Conservation (phyloP, 1,140 invertebrate species). For the Drosophila pruinosa region DNA sequence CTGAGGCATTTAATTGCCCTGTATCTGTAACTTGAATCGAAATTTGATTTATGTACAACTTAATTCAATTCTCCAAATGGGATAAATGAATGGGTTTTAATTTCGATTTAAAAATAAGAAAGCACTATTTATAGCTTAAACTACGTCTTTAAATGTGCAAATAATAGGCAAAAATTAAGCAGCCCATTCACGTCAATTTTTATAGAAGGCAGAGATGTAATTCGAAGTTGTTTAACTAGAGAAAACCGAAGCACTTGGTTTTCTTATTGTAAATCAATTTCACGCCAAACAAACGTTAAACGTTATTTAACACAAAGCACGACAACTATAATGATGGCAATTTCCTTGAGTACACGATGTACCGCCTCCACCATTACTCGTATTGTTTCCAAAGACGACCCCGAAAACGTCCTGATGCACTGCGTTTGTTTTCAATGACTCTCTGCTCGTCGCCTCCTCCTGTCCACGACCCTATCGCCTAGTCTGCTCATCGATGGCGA, state of each 20-base stretch:
- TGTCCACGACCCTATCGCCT: not conserved
- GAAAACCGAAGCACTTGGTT: constrained; percentile 2
- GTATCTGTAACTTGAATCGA: not conserved
- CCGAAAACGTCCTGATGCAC: constrained; percentile 4
- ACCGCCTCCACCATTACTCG: constrained; percentile 1
- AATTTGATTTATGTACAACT: not conserved
- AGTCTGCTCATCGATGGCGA: constrained; percentile 23
- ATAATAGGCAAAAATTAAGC: not conserved
- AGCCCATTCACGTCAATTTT: not conserved
- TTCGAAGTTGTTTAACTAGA: not conserved
- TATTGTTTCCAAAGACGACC: constrained; percentile 3
- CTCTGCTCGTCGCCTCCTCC: constrained; percentile 29
- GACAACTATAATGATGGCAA: constrained; percentile 78
- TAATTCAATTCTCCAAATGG: not conserved
- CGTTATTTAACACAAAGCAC: constrained; percentile 72
- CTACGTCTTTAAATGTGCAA: no score
- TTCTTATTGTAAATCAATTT: constrained; percentile 69
- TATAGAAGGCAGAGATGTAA: not conserved
- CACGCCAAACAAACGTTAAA: constrained; percentile 77
- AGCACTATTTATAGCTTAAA: no score
- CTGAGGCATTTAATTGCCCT: constrained; percentile 52
- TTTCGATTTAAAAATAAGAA: no score
- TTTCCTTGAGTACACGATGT: constrained; percentile 73
- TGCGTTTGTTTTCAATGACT: constrained; percentile 38
- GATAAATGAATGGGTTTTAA: no score